Evolutionary conservation across 1,140 invertebrate species (phyloP).

Genomic region (Rhysida immarginata): DNA sequence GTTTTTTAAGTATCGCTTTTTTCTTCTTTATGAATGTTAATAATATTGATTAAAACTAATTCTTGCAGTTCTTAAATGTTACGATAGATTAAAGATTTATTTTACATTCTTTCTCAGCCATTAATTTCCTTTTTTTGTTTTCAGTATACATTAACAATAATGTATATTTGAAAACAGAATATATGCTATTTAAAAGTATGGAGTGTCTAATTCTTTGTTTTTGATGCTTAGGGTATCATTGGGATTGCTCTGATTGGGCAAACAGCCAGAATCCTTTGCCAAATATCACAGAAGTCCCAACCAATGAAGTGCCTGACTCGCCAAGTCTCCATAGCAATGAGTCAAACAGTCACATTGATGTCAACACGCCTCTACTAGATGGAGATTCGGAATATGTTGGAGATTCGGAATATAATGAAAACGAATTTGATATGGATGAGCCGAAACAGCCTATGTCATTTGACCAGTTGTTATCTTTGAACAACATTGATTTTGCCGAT

Average conservation of each 20-base stretch:
- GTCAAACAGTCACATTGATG: slow-evolving; percentile 41
- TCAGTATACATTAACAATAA: too few relatives aligned
- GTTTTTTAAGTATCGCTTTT: too few relatives aligned
- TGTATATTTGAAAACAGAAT: too few relatives aligned
- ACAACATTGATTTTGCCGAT: slow-evolving; percentile 26
- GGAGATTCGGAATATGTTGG: slow-evolving; percentile 52
- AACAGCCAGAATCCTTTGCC: slow-evolving; percentile 65
- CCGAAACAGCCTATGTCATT: slow-evolving; percentile 37
- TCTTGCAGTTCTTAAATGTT: too few relatives aligned
- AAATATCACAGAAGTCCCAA: slow-evolving; percentile 81
- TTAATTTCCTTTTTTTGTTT: too few relatives aligned
- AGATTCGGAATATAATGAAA: slow-evolving; percentile 43
- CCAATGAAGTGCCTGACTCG: slow-evolving; percentile 76
- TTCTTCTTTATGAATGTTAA: too few relatives aligned
- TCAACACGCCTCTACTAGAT: slow-evolving; percentile 46
- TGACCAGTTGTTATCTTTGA: slow-evolving; percentile 26
- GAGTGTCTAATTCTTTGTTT: not conserved
- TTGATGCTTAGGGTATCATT: slow-evolving; percentile 57
- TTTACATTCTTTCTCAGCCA: too few relatives aligned
- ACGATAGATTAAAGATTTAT: too few relatives aligned
- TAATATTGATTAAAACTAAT: too few relatives aligned
- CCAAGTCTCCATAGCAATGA: slow-evolving; percentile 76
- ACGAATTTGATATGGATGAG: slow-evolving; percentile 40
- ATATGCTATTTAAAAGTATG: not conserved
- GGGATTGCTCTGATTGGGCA: slow-evolving; percentile 92